Evolutionary conservation across 2,797 vertebrate genomes (phyloP).

Genomic region (Myotis planiceps): DNA sequence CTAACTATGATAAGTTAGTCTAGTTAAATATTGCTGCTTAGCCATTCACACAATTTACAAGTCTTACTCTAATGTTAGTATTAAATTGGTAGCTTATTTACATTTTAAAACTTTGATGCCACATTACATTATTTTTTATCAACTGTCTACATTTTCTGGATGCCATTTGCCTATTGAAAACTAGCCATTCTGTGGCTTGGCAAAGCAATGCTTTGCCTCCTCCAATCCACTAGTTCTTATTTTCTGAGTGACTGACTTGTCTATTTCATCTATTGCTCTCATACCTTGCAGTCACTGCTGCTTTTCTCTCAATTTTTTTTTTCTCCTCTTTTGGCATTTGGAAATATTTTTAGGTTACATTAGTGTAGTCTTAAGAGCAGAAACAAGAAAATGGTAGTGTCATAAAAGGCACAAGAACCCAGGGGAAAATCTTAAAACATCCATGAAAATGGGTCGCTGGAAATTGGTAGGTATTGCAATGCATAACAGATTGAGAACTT

Average conservation of each 20-base stretch:
- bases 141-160: not conserved
- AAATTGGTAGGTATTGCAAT: conserved; percentile 21
- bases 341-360: conserved; percentile 25
- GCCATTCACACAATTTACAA: not conserved
- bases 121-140: not conserved
- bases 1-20: not conserved
- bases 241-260: not conserved
- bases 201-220: not conserved
- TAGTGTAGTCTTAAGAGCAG: conserved; percentile 18
- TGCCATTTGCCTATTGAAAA: not conserved
- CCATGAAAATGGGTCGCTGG: conserved; percentile 50
- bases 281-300: not conserved
- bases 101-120: not conserved
- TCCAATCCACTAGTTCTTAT: not conserved
- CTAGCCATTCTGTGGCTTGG: not conserved
- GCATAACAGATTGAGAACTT: not conserved
- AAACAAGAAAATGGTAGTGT: conserved; percentile 44
- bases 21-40: not conserved
- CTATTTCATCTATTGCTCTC: not conserved
- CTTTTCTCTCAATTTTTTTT: not conserved
- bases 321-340: conserved; percentile 10
- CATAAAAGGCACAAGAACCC: conserved; percentile 2
- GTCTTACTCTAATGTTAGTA: not conserved
- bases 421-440: conserved; percentile 12
- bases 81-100: not conserved